phyloP scores from a whole-genome alignment of 2,888 invertebrate genomes.

The Holacanthella duospinosa region DNA sequence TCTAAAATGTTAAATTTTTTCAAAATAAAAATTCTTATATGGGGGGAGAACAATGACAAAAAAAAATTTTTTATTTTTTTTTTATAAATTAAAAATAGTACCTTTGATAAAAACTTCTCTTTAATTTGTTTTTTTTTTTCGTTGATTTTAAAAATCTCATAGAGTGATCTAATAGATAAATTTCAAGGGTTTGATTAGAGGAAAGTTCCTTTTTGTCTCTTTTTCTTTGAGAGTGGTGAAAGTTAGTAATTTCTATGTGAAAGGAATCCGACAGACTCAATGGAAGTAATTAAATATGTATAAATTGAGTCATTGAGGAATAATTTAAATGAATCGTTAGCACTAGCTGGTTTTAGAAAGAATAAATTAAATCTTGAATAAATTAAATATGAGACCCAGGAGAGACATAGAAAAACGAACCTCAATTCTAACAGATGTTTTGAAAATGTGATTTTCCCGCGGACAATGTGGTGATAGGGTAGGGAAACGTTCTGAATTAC shows the following conservation, averaged over 20 bases:
- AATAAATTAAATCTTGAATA: background rate
- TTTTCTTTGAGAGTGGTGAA: background rate
- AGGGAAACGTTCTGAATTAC: conserved; percentile 39
- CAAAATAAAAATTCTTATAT: no score
- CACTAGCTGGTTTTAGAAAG: background rate
- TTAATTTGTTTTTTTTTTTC: no score
- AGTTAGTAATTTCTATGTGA: no score
- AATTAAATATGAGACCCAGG: background rate
- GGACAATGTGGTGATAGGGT: conserved; percentile 28
- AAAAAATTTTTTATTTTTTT: no score
- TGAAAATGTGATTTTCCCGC: conserved; percentile 37
- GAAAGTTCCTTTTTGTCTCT: no score
- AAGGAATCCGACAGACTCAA: background rate
- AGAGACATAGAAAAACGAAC: conserved; percentile 39
- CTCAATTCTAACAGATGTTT: conserved; percentile 41
- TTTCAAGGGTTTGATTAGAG: no score
- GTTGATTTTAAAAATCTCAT: no score
- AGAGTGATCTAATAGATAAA: no score
- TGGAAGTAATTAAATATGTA: background rate
- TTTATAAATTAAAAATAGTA: no score
- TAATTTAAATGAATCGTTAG: background rate
- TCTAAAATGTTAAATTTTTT: no score
- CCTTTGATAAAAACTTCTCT: no score
- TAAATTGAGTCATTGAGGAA: background rate
- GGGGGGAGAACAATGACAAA: no score